A percentile compares a stretch with the other conserved stretches of the same genome.
Conservation (phyloP, 2,888 invertebrate genomes). For the Tipula vernalis region DNA sequence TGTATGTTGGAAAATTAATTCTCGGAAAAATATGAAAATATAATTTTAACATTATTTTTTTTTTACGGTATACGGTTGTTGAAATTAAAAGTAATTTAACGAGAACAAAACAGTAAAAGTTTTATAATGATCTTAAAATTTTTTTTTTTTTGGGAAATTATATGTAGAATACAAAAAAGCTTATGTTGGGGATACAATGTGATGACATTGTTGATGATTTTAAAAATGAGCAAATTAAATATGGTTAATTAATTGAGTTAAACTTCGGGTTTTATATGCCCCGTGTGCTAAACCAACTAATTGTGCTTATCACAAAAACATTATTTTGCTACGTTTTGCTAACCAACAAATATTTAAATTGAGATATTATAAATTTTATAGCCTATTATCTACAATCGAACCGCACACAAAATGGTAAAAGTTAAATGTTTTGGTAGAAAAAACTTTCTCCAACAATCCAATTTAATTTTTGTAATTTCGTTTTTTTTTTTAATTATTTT, state of each 20-base stretch:
- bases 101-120: neutral
- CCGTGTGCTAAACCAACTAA: neutral
- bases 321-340: neutral
- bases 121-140: neutral
- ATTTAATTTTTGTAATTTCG: neutral
- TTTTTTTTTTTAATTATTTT: neutral
- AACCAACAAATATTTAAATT: neutral
- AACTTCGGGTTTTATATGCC: neutral
- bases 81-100: neutral
- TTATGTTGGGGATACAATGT: neutral
- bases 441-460: neutral
- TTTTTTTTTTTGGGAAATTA: neutral
- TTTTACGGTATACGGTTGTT: neutral
- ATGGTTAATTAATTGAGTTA: neutral
- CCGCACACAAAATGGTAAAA: neutral
- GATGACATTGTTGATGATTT: neutral
- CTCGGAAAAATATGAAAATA: neutral
- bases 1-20: neutral
- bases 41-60: neutral
- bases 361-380: neutral
- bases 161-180: neutral
- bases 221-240: neutral
- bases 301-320: neutral
- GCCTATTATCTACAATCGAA: neutral
- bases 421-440: neutral